Percentiles rank a stretch among this genome's conserved stretches.
phyloP scores from a whole-genome alignment of 1,140 invertebrate genomes.

The Drosophila malerkotliana region DNA sequence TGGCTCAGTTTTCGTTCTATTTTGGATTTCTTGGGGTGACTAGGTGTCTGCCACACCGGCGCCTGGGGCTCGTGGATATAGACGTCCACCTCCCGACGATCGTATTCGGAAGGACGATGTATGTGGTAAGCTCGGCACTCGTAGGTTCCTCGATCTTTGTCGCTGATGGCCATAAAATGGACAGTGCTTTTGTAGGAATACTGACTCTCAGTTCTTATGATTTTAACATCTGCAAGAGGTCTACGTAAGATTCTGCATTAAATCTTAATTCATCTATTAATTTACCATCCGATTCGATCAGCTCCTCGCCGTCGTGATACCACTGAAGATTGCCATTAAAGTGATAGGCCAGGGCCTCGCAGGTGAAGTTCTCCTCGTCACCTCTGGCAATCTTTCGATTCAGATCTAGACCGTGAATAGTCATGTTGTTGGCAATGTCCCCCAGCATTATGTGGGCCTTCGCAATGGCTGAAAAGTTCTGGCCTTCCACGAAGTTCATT shows the following conservation, averaged over 20 bases:
- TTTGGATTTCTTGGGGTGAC: conserved; percentile 64
- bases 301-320: conserved; percentile 61
- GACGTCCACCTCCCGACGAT: conserved; percentile 59
- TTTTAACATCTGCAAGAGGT: conserved; percentile 26
- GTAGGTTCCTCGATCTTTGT: conserved; percentile 68
- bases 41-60: conserved; percentile 69
- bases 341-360: conserved; percentile 86
- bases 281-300: conserved; percentile 38
- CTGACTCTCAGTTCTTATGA: conserved; percentile 37
- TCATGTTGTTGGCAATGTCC: conserved; percentile 69
- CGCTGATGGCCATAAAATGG: conserved; percentile 54
- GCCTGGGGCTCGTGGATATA: conserved; percentile 66
- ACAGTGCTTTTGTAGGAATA: conserved; percentile 71
- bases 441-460: conserved; percentile 63
- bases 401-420: conserved; percentile 56
- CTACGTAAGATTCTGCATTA: background rate
- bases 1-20: conserved; percentile 80
- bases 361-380: conserved; percentile 85
- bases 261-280: background rate
- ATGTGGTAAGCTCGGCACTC: conserved; percentile 67
- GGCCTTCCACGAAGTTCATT: conserved; percentile 55
- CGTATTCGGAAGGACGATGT: conserved; percentile 27
- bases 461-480: conserved; percentile 9
- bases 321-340: conserved; percentile 84
- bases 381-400: conserved; percentile 84